Conservation (phyloP, 1,140 invertebrate genomes). For the Delia radicum region DNA sequence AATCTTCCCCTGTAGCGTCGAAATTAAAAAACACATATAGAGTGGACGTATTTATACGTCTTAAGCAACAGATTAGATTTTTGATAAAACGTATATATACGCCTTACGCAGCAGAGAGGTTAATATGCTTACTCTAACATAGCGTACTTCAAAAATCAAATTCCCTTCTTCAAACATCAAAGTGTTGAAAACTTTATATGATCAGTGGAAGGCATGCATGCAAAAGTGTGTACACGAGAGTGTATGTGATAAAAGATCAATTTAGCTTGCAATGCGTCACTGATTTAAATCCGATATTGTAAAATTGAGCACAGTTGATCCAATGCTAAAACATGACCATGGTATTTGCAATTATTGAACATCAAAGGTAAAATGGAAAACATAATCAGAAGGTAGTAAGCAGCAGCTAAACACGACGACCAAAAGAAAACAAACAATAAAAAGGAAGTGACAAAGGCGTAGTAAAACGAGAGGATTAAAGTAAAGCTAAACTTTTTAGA, state of each 20-base stretch:
- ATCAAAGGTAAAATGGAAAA: background rate
- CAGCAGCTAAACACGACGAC: background rate
- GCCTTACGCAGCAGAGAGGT: no score
- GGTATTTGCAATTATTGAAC: constrained; percentile 28
- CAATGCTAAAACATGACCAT: background rate
- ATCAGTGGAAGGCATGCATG: background rate
- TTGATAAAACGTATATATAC: no score
- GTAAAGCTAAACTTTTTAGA: background rate
- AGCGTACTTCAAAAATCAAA: no score
- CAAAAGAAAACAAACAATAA: background rate
- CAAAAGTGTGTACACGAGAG: background rate
- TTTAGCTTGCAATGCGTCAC: constrained; percentile 25
- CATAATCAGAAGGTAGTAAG: background rate
- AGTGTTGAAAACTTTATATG: background rate
- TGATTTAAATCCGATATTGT: constrained; percentile 26
- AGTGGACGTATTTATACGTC: no score
- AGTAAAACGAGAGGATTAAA: constrained; percentile 7
- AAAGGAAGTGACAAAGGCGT: background rate
- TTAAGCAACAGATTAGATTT: no score
- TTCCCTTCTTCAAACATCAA: no score
- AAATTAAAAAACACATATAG: no score
- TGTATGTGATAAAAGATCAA: constrained; percentile 21
- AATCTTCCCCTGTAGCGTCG: no score
- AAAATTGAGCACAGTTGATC: constrained; percentile 13
- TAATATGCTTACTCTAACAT: no score